These are phyloP conservation scores for Pseudolaguvia tuberculata DNA, from an alignment of 2,113 vertebrate genomes.

Conservation along the genomic window DNA sequence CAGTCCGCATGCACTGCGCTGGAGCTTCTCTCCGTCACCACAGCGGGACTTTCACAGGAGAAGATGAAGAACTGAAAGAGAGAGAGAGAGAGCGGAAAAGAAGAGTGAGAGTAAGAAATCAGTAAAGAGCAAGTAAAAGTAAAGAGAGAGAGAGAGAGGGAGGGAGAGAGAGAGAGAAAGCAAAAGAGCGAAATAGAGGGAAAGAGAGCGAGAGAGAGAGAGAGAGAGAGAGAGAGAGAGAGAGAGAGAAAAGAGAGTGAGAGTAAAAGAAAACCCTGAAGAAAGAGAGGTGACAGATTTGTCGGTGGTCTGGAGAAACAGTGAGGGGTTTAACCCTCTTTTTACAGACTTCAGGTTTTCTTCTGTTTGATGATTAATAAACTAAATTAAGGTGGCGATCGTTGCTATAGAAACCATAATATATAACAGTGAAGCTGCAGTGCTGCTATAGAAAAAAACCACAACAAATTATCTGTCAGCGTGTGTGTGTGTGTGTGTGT, in stretches of 20 bases:
- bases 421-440: neutral
- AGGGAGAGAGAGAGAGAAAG: slow-evolving; percentile 47
- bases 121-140: no score
- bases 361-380: no score
- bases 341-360: no score
- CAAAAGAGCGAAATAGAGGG: slow-evolving; percentile 13
- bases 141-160: slow-evolving; percentile 45
- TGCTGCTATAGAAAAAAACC: neutral
- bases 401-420: neutral
- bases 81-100: slow-evolving; percentile 57
- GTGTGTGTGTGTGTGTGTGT: slow-evolving; percentile 32
- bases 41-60: slow-evolving; percentile 61
- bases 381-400: neutral
- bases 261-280: neutral
- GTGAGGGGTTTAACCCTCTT: neutral
- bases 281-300: neutral
- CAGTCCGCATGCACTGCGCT: slow-evolving; percentile 63
- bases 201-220: slow-evolving; percentile 50
- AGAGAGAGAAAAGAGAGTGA: slow-evolving; percentile 50
- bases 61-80: slow-evolving; percentile 60
- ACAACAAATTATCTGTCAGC: neutral
- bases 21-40: slow-evolving; percentile 71
- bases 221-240: slow-evolving; percentile 45
- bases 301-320: neutral
- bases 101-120: no score